A percentile compares a stretch with the other conserved stretches of the same genome.
These are phyloP conservation scores for Linnaemya tessellans DNA, from an alignment of 2,888 invertebrate species.

Conservation along the genomic window DNA sequence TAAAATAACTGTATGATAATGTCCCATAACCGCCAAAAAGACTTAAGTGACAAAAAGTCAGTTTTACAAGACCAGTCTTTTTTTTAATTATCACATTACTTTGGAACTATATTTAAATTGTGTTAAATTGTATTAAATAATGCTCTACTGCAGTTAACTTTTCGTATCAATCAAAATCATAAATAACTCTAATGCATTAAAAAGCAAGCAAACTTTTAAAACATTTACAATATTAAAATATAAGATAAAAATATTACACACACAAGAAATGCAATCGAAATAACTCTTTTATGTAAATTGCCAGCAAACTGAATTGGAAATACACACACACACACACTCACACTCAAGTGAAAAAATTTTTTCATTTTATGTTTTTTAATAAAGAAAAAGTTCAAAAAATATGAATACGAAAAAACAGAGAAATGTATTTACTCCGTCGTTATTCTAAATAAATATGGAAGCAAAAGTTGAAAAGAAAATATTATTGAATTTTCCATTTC, in stretches of 20 bases:
- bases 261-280: slow-evolving; percentile 40
- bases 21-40: no score
- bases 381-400: slow-evolving; percentile 36
- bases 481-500: slow-evolving; percentile 75
- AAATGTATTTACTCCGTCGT: slow-evolving; percentile 41
- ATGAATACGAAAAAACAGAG: not conserved
- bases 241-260: slow-evolving; percentile 8
- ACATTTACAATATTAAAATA: slow-evolving; percentile 25
- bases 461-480: slow-evolving; percentile 51
- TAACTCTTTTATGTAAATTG: slow-evolving; percentile 59
- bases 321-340: not conserved
- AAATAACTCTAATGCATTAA: slow-evolving; percentile 21
- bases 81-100: no score
- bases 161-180: slow-evolving; percentile 17
- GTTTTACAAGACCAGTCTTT: no score
- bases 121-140: no score
- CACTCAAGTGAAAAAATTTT: not conserved
- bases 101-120: no score
- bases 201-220: not conserved
- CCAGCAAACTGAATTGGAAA: slow-evolving; percentile 21
- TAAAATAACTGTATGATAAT: no score
- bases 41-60: no score
- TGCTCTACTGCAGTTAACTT: not conserved
- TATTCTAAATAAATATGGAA: slow-evolving; percentile 44
- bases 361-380: slow-evolving; percentile 18